Conservation (phyloP, 1,140 invertebrate species). For the Onthophagus taurus region DNA sequence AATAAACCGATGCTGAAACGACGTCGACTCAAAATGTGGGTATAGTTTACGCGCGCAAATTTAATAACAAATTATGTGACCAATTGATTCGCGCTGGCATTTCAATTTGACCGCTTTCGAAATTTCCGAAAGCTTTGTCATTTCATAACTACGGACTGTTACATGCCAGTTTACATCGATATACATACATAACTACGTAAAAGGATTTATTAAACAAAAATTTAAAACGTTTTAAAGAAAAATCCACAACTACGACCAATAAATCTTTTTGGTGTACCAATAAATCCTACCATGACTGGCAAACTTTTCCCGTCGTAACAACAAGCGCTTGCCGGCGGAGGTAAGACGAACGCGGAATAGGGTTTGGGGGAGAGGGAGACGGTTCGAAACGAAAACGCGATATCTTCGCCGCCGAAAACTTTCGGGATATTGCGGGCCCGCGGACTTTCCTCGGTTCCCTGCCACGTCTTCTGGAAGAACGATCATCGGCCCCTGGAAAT, state of each 20-base stretch:
- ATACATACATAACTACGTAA: too few relatives aligned
- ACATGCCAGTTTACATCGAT: too few relatives aligned
- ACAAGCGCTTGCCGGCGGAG: neutral
- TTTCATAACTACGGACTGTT: too few relatives aligned
- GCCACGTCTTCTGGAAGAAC: conserved; percentile 28
- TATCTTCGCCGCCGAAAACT: neutral
- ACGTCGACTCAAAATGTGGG: too few relatives aligned
- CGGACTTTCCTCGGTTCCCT: neutral
- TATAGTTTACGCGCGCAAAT: conserved; percentile 3
- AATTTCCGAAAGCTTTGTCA: too few relatives aligned
- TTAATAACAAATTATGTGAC: conserved; percentile 14
- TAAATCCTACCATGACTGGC: neutral
- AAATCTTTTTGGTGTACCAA: too few relatives aligned
- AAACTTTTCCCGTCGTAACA: neutral
- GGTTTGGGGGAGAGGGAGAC: neutral
- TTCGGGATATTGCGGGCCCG: neutral
- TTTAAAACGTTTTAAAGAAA: too few relatives aligned
- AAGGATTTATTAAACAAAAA: too few relatives aligned
- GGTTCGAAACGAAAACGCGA: neutral
- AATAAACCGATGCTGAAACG: conserved; percentile 1
- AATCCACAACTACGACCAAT: too few relatives aligned
- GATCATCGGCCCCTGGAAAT: conserved; percentile 27
- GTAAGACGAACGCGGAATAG: neutral
- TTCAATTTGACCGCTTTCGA: conserved; percentile 8
- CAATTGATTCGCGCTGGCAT: conserved; percentile 6